These are phyloP conservation scores for Myiagra hebetior DNA, from an alignment of 2,113 vertebrate species.

Conservation along the genomic window DNA sequence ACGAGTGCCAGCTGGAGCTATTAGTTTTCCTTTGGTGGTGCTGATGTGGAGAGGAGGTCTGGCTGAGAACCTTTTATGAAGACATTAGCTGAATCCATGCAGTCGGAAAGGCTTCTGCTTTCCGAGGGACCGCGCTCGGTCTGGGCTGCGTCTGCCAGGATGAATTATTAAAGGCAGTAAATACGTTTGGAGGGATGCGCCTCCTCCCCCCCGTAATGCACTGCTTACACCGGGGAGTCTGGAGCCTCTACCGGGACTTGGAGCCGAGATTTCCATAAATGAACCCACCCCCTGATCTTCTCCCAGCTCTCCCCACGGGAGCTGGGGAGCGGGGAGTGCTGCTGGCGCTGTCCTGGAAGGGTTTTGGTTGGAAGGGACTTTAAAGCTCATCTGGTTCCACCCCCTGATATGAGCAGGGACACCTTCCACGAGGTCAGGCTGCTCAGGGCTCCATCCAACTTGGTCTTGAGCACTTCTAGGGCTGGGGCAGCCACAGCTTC, in stretches of 20 bases:
- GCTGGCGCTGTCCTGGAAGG: fast-evolving
- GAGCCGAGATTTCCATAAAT: neutral
- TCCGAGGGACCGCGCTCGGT: neutral
- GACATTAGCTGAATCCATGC: neutral
- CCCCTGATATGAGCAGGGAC: neutral
- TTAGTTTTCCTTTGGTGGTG: slow-evolving; percentile 65
- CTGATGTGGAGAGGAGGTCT: slow-evolving; percentile 29
- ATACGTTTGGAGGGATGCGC: neutral
- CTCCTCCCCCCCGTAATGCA: neutral
- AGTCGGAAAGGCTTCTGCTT: slow-evolving; percentile 30
- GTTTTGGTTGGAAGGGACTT: neutral
- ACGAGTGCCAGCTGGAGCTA: slow-evolving; percentile 68
- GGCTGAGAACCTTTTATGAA: slow-evolving; percentile 55
- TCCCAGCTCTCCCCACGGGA: fast-evolving
- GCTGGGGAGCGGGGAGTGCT: fast-evolving
- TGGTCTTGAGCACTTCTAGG: neutral
- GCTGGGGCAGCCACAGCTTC: neutral
- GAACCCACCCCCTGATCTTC: neutral
- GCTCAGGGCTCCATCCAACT: neutral
- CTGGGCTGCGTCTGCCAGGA: neutral
- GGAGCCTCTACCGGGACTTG: neutral
- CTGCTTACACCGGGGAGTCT: neutral
- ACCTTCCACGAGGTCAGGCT: neutral
- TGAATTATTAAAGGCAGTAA: slow-evolving; percentile 64
- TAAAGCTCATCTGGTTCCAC: fast-evolving